Evolutionary conservation across 1,140 invertebrate genomes (phyloP), one percentile per base, ranked within the genome.

Genomic region (Marisa cornuarietis): DNA sequence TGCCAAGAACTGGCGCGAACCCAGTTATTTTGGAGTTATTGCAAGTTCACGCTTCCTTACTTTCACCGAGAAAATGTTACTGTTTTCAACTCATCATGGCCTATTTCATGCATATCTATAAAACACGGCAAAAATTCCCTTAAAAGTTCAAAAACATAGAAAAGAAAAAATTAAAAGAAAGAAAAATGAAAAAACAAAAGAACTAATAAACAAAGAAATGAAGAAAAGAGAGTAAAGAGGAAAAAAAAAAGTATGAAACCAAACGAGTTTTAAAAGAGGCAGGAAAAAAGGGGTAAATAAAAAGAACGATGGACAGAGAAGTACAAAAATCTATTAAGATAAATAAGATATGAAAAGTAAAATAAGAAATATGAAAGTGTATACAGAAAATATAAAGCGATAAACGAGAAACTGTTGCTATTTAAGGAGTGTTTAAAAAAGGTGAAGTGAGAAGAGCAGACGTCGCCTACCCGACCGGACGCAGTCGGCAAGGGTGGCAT

Each of bases 401-500:
- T 42, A 42, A 42, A 42, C 31, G 6, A 42, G 31, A 42, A 65
- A 65, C 24, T 65, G 63, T 2, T 22, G 24, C 18, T 22, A 65
- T 42, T 42, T 42, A 42, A 1, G 3, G 31, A 42, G 31, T 42
- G 31, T 42, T 42, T 51, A 73, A 5, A 63, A 49, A 54, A 8
- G 31, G 68, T 68, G 49, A 75, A 22, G 31, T 58, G 58, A 78
- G 54, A 20, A 71, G 66, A 26, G 20, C 31, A 22, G 22, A 22
- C 16, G n/a, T 62, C n/a, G 18, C 79, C 82, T 76, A 87, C 88
- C 88, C 79, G 88, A 87, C 31, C 76, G 74, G 58, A 90, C 87
- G 62, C 88, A 89, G 62, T 88, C 83, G 22, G 66, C 80, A 24
- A 89, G 71, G 14, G 86, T 87, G 65, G 86, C 88, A 73, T 84